These are phyloP conservation scores for Halichoerus grypus DNA, from an alignment of 2,113 vertebrate genomes.

Conservation along the genomic window DNA sequence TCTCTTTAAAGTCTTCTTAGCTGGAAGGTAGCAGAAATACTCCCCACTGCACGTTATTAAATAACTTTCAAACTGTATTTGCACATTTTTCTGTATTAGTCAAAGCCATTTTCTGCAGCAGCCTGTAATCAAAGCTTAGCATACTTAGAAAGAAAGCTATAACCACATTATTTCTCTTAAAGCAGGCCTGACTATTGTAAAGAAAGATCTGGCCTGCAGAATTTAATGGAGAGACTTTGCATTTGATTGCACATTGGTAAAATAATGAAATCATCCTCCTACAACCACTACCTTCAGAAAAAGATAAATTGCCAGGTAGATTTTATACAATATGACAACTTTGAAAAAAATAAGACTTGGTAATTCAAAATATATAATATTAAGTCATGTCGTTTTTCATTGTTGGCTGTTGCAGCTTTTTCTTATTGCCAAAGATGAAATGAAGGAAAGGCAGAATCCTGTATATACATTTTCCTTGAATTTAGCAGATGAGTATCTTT, in stretches of 20 bases:
- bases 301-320: background rate
- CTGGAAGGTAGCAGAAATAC: background rate
- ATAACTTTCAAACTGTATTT: conserved; percentile 31
- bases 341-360: conserved; percentile 56
- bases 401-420: background rate
- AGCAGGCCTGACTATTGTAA: background rate
- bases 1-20: background rate
- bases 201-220: conserved; percentile 36
- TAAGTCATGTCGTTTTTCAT: background rate
- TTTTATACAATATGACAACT: background rate
- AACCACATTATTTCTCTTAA: conserved; percentile 52
- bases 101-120: conserved; percentile 57
- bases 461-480: background rate
- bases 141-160: conserved; percentile 26
- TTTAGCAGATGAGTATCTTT: background rate
- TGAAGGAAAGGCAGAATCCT: background rate
- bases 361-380: conserved; percentile 63
- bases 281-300: conserved; percentile 41
- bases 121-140: conserved; percentile 39
- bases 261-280: background rate
- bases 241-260: conserved; percentile 19
- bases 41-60: background rate
- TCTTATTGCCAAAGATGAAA: background rate
- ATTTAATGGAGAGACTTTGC: conserved; percentile 35
- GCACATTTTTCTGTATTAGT: conserved; percentile 45